Percentiles rank a stretch among this genome's conserved stretches.
Conservation (phyloP, 2,113 vertebrate species). For the Nansenia antarctica region DNA sequence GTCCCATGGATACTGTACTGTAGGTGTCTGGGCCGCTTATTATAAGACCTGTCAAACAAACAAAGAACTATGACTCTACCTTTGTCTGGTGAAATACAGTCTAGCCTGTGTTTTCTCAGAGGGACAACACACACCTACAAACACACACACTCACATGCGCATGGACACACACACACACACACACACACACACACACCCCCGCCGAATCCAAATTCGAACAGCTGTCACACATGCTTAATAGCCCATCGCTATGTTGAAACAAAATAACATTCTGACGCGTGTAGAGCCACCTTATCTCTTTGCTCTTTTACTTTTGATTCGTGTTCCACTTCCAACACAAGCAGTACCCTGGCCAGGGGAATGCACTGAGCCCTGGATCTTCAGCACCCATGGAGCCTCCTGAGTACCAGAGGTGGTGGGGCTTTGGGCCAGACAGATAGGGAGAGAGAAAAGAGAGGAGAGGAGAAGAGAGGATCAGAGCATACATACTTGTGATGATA, state of each 20-base stretch:
- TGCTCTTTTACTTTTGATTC: constrained; percentile 62
- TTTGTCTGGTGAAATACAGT: constrained; percentile 27
- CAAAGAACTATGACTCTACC: constrained; percentile 30
- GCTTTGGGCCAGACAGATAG: neutral
- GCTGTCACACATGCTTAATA: constrained; percentile 52
- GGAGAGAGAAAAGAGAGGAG: neutral
- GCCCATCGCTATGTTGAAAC: constrained; percentile 39
- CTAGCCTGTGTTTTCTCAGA: constrained; percentile 22
- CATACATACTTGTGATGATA: neutral
- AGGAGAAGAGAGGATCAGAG: neutral
- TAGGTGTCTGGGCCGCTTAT: constrained; percentile 28
- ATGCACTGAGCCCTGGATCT: constrained; percentile 37
- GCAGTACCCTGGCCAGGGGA: constrained; percentile 63
- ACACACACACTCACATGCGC: constrained; percentile 1
- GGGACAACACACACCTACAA: constrained; percentile 1
- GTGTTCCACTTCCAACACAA: constrained; percentile 71
- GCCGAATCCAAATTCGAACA: neutral
- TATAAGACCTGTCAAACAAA: constrained; percentile 26
- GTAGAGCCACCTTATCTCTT: constrained; percentile 61
- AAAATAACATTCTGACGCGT: constrained; percentile 49
- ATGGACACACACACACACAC: constrained; percentile 7
- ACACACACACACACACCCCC: constrained; percentile 30
- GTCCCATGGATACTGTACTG: constrained; percentile 30
- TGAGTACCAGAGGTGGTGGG: constrained; percentile 39
- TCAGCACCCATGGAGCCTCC: constrained; percentile 45